These are phyloP conservation scores for Spatula versicolor DNA, from an alignment of 2,797 vertebrate species.

Conservation along the genomic window DNA sequence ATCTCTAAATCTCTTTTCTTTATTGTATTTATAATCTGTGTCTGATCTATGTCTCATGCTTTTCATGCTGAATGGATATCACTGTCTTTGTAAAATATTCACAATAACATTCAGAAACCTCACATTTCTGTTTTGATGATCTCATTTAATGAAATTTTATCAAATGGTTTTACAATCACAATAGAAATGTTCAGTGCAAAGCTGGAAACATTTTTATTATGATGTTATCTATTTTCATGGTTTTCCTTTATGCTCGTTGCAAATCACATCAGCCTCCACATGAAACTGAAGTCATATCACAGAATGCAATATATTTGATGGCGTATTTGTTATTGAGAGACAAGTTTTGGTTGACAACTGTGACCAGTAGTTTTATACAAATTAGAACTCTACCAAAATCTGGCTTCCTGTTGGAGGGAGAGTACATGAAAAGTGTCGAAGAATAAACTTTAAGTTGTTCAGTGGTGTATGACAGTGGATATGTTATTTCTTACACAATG, in stretches of 20 bases:
- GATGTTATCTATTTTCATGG: neutral
- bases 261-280: neutral
- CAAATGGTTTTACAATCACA: neutral
- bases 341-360: neutral
- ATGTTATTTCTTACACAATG: neutral
- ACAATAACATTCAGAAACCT: neutral
- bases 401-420: fast-evolving
- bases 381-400: neutral
- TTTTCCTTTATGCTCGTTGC: neutral
- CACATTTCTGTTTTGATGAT: neutral
- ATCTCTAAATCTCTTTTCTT: neutral
- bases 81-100: neutral
- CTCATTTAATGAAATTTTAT: neutral
- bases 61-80: neutral
- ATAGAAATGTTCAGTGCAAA: neutral
- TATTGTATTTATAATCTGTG: neutral
- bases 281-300: neutral
- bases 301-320: neutral
- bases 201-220: neutral
- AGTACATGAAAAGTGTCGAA: neutral
- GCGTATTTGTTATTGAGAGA: neutral
- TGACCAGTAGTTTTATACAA: neutral
- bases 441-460: neutral
- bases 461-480: too few relatives aligned
- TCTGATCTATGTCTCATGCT: neutral